Evolutionary conservation across 1,140 invertebrate genomes (phyloP).

Genomic region (Ditylenchus dipsaci): DNA sequence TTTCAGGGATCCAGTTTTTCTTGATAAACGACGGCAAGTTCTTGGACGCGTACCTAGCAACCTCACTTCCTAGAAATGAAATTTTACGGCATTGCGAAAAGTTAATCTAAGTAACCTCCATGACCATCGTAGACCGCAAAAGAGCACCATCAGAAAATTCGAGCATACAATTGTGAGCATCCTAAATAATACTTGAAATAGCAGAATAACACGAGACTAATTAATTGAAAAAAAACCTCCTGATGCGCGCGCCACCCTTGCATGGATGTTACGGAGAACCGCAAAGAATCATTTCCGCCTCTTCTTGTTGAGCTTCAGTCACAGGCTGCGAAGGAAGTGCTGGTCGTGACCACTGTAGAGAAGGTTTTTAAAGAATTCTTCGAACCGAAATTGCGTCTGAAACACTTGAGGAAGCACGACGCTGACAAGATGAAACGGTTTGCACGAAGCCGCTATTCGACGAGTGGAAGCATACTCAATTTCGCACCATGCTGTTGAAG

Average conservation of each 20-base stretch:
- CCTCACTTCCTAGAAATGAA: slow-evolving; percentile 1
- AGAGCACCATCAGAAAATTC: background rate
- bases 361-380: too few species aligned
- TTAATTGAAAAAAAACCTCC: background rate
- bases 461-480: too few species aligned
- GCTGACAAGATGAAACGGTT: too few species aligned
- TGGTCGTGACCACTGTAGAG: too few species aligned
- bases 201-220: too few species aligned
- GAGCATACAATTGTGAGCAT: slow-evolving; percentile 6
- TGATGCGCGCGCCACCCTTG: slow-evolving; percentile 8
- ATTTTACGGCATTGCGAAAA: background rate
- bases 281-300: background rate
- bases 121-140: slow-evolving; percentile 10
- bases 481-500: too few species aligned
- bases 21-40: background rate
- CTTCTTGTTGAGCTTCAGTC: background rate
- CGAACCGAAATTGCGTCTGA: too few species aligned
- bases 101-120: background rate
- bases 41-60: background rate
- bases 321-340: background rate
- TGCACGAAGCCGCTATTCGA: too few species aligned
- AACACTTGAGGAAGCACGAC: too few species aligned
- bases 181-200: background rate
- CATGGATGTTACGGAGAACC: background rate
- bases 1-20: background rate